Evolutionary conservation across 2,113 vertebrate genomes (phyloP).

Genomic region (Oenanthe oenanthe): DNA sequence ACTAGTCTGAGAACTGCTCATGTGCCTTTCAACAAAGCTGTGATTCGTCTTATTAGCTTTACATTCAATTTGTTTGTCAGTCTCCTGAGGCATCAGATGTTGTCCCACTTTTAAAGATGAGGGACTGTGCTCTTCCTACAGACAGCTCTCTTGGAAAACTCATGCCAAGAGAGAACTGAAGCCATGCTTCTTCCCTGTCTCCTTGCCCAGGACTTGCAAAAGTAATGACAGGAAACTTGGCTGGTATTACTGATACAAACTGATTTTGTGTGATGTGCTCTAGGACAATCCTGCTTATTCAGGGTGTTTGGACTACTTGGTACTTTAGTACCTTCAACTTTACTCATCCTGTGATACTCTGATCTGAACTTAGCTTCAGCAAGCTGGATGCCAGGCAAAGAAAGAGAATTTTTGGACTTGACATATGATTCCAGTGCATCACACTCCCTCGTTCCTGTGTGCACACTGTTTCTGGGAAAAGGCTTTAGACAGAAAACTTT

Average conservation of each 20-base stretch:
- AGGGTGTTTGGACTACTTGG: not conserved
- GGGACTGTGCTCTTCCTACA: not conserved
- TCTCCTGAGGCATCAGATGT: not conserved
- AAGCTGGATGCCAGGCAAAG: not conserved
- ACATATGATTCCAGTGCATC: not conserved
- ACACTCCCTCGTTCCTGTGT: fast-evolving
- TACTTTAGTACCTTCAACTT: not conserved
- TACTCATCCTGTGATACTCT: not conserved
- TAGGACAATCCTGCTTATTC: not conserved
- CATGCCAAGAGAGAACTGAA: not conserved
- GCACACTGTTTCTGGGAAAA: not conserved
- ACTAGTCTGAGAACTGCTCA: not conserved
- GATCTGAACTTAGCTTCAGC: not conserved
- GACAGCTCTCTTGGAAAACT: not conserved
- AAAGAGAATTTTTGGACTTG: not conserved
- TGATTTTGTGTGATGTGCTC: not conserved
- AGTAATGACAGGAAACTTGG: not conserved
- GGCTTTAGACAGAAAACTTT: not conserved
- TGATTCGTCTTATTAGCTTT: not conserved
- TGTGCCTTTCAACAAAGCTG: not conserved
- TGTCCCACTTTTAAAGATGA: not conserved
- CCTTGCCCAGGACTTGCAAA: not conserved
- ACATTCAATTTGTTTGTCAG: not conserved
- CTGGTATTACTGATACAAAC: not conserved
- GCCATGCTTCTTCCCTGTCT: not conserved